Evolutionary conservation across 2,888 invertebrate species (phyloP).

Genomic region (Parnassius smintheus): DNA sequence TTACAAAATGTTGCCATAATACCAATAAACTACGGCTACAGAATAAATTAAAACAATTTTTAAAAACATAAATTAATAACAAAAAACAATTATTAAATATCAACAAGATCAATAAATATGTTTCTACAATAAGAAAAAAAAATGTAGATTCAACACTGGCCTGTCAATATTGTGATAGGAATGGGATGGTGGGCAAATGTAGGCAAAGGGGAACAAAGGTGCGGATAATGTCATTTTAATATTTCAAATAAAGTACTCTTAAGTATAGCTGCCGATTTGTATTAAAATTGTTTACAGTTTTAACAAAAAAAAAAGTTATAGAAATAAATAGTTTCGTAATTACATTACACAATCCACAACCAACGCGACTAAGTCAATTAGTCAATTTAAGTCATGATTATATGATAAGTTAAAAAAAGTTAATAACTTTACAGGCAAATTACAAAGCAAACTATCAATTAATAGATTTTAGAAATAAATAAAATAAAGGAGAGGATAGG

Average conservation of each 20-base stretch:
- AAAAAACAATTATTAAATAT: constrained; percentile 60
- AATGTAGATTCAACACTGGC: constrained; percentile 77
- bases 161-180: constrained; percentile 78
- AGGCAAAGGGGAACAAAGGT: constrained; percentile 33
- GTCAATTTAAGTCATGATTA: constrained; percentile 33
- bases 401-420: constrained; percentile 36
- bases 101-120: constrained; percentile 76
- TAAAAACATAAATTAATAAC: constrained; percentile 73
- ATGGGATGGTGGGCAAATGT: constrained; percentile 41
- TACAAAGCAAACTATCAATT: constrained; percentile 67
- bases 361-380: constrained; percentile 48
- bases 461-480: constrained; percentile 66
- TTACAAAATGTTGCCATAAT: constrained; percentile 59
- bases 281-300: constrained; percentile 63
- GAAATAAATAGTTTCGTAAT: constrained; percentile 52
- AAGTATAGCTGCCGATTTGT: constrained; percentile 75
- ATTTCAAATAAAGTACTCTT: constrained; percentile 74
- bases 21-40: constrained; percentile 61
- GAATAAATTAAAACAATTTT: constrained; percentile 76
- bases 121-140: constrained; percentile 62
- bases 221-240: constrained; percentile 68
- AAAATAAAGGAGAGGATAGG: constrained; percentile 70
- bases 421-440: constrained; percentile 60
- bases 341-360: constrained; percentile 60
- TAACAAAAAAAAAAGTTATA: constrained; percentile 61